Base-by-base conservation (phyloP, 2,797 vertebrate genomes). In the Esox masquinongy region DNA sequence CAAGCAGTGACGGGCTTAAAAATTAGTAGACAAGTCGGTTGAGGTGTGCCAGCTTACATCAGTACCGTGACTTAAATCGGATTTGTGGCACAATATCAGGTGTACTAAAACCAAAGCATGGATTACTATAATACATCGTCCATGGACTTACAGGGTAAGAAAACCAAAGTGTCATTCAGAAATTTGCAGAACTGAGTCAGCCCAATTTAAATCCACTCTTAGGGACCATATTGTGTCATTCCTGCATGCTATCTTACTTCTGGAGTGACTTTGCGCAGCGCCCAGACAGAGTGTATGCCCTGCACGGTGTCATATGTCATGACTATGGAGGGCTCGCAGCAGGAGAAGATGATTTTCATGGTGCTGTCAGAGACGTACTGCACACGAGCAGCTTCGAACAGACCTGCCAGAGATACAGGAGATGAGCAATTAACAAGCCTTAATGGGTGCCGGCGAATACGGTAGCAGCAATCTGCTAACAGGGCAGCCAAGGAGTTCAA, bases 241-340 rank as follows among this genome's bases (percentile, higher is more conserved):
- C 29, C 3, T 9, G 14, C 7, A 47, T 59, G 12, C 43, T 70
- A 1, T 66, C 78, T 88, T 86, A 99, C 98, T 92, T 99, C 97
- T 24, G 93, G 75, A 73, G 95, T 97, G 70, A 97, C 97, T 88
- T 94, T 96, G 74, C 97, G 95, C 14, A 99, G 93, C 29, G 89
- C 85, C 97, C 98, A 99, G 26, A 99, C 91, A 0, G 95, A 94
- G 86, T 99, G 98, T 69, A 91, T 91, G 83, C 95, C 93, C 86
- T 98, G 98, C 70, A 93, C 83, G 0, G 94, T 93, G 86, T 99
- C 97, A 1, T 97, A 99, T 0, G 95, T 96, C 93, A 99, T 95
- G 71, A 99, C 85, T 22, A 99, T 87, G 77, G 98, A 99, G 7
- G 98, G 97, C 31, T 95, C 92, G 36, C 87, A 72, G 82, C 85